Evolutionary conservation across 2,797 vertebrate genomes (phyloP).

Genomic region (Ctenopoma kingsleyae): DNA sequence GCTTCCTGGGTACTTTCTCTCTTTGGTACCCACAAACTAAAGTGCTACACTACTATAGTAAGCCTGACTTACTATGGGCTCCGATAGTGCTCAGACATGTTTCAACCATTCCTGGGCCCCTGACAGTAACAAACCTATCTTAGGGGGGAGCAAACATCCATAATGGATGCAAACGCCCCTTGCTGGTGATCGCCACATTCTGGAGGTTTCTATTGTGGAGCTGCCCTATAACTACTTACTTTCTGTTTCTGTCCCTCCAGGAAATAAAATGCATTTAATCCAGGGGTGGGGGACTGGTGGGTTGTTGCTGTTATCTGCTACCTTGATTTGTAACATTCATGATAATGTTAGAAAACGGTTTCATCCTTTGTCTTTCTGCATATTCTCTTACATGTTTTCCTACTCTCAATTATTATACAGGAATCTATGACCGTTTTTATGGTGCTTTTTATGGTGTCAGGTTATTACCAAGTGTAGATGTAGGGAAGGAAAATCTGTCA

Average conservation of each 20-base stretch:
- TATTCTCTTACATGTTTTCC: too few species aligned
- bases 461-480: too few species aligned
- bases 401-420: too few species aligned
- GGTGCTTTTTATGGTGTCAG: too few species aligned
- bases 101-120: neutral
- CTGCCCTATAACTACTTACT: slow-evolving; percentile 24
- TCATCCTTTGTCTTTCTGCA: too few species aligned
- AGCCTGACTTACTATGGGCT: too few species aligned
- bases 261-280: slow-evolving; percentile 19
- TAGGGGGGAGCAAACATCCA: slow-evolving; percentile 8
- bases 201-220: slow-evolving; percentile 23
- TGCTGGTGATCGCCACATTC: slow-evolving; percentile 19
- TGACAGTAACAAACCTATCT: neutral
- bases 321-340: neutral
- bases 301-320: slow-evolving; percentile 1
- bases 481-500: too few species aligned
- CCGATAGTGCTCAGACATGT: too few species aligned
- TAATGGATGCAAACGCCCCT: slow-evolving; percentile 26
- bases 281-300: slow-evolving; percentile 1
- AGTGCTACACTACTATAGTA: neutral
- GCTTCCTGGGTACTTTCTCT: slow-evolving; percentile 26
- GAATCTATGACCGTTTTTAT: too few species aligned
- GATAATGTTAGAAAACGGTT: too few species aligned
- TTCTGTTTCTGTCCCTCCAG: slow-evolving; percentile 20
- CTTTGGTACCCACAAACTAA: slow-evolving; percentile 12